phyloP scores from a whole-genome alignment of 1,140 invertebrate species.

The Bombus superbus region DNA sequence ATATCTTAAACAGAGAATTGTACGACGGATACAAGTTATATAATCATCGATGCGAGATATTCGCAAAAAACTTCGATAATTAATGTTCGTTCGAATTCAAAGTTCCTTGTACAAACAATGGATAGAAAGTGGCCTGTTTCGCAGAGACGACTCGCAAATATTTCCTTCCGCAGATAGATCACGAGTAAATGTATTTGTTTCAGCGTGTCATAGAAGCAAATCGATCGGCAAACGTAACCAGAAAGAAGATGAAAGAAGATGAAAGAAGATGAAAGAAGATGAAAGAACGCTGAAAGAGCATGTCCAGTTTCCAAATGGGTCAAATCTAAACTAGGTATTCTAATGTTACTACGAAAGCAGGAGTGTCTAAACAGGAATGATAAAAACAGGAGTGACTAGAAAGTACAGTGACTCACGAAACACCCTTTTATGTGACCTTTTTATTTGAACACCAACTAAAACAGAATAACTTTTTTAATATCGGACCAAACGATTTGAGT shows the following conservation, averaged over 20 bases:
- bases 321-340: conserved; percentile 54
- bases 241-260: conserved; percentile 22
- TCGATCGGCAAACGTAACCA: conserved; percentile 39
- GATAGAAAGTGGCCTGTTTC: not conserved
- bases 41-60: not conserved
- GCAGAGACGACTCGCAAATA: not conserved
- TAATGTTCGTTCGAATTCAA: not conserved
- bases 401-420: not conserved
- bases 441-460: too few relatives aligned
- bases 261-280: not conserved
- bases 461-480: too few relatives aligned
- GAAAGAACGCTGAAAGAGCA: conserved; percentile 41
- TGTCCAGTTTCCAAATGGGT: conserved; percentile 29
- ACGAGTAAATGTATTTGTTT: conserved; percentile 12
- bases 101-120: not conserved
- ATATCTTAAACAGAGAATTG: too few relatives aligned
- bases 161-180: conserved; percentile 14
- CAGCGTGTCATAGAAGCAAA: conserved; percentile 69
- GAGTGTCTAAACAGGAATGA: not conserved
- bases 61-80: too few relatives aligned
- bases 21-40: too few relatives aligned
- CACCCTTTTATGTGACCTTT: too few relatives aligned
- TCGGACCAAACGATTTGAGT: too few relatives aligned
- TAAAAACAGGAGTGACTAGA: conserved; percentile 46
- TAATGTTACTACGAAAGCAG: conserved; percentile 73